phyloP scores from a whole-genome alignment of 2,888 invertebrate genomes.

The Coenonympha arcania region DNA sequence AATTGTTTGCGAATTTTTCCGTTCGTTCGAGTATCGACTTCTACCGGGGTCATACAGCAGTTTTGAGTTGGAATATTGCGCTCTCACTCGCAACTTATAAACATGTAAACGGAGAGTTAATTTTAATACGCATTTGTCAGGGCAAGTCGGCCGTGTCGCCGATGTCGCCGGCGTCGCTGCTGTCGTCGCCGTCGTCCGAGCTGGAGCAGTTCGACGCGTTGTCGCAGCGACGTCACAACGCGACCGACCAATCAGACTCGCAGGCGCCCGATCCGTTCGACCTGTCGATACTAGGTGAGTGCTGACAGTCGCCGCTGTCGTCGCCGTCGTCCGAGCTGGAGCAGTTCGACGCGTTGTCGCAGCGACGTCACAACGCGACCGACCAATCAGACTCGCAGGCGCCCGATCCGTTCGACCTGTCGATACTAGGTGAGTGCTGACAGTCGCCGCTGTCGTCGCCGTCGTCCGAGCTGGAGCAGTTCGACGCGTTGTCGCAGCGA shows the following conservation, averaged over 20 bases:
- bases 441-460: conserved; percentile 46
- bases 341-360: conserved; percentile 90
- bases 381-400: conserved; percentile 76
- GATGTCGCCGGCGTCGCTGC: conserved; percentile 52
- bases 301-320: background rate
- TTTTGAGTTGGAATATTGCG: too few relatives aligned
- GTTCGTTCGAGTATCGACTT: too few relatives aligned
- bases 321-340: conserved; percentile 81
- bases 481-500: conserved; percentile 88
- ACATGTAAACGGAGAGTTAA: too few relatives aligned
- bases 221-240: conserved; percentile 79
- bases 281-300: conserved; percentile 75
- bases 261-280: conserved; percentile 81
- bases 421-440: conserved; percentile 67
- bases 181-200: conserved; percentile 76
- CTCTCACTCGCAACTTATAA: too few relatives aligned
- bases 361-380: conserved; percentile 73
- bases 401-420: conserved; percentile 81
- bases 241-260: conserved; percentile 70
- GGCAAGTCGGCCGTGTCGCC: conserved; percentile 55
- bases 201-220: conserved; percentile 91
- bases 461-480: conserved; percentile 85
- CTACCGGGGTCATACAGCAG: too few relatives aligned
- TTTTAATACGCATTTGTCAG: conserved; percentile 34
- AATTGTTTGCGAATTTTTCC: too few relatives aligned